phyloP scores from a whole-genome alignment of 2,888 invertebrate genomes.

The Lymantria dispar region DNA sequence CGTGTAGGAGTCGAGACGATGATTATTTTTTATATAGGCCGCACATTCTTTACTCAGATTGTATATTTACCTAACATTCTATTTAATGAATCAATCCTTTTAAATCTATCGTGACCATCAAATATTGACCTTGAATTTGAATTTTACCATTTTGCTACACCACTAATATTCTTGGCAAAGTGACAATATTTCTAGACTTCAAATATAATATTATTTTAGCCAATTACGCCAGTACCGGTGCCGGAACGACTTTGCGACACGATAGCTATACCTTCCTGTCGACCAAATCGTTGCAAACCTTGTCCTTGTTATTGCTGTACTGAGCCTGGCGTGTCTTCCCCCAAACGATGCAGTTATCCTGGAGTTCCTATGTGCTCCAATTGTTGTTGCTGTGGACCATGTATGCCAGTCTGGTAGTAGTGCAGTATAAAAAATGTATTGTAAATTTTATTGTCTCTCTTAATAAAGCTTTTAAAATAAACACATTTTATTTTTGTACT shows the following conservation, averaged over 20 bases:
- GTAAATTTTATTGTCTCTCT: not conserved
- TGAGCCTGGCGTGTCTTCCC: slow-evolving; percentile 58
- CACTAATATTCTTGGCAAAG: slow-evolving; percentile 25
- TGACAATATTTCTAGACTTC: slow-evolving; percentile 26
- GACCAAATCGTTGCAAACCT: slow-evolving; percentile 77
- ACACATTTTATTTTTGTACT: not conserved
- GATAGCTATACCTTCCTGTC: slow-evolving; percentile 78
- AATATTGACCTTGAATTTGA: slow-evolving; percentile 17
- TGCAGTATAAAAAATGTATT: not conserved
- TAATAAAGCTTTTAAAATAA: not conserved
- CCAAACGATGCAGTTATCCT: slow-evolving; percentile 70
- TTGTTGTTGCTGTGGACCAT: slow-evolving; percentile 60
- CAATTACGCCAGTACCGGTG: slow-evolving; percentile 38
- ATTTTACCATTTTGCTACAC: slow-evolving; percentile 15
- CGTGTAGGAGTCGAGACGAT: too few species aligned
- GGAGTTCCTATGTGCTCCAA: slow-evolving; percentile 60
- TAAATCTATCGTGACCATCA: slow-evolving; percentile 2
- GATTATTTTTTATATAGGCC: too few species aligned
- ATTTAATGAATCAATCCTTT: not conserved
- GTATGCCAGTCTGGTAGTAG: slow-evolving; percentile 71
- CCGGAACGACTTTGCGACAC: slow-evolving; percentile 49
- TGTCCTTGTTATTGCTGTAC: slow-evolving; percentile 80
- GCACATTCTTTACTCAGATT: too few species aligned
- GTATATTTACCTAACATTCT: too few species aligned
- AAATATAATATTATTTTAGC: slow-evolving; percentile 8